Evolutionary conservation across 37 sponge, comb jelly and placozoan species (phyloP).

Genomic region (Spongilla lacustris): DNA sequence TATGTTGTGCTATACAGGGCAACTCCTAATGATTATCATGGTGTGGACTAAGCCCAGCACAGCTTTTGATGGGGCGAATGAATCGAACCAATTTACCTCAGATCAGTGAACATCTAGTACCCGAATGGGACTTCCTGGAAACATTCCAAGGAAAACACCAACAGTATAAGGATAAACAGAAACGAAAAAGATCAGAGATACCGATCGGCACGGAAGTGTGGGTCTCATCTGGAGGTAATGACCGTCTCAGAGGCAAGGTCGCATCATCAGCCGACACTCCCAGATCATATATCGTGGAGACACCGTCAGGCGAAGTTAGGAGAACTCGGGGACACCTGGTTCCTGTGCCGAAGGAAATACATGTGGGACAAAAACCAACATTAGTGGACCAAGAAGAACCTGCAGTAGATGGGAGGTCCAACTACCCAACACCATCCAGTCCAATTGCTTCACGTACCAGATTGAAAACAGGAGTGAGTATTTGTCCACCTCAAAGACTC

Average conservation of each 20-base stretch:
- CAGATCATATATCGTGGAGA: slow-evolving; percentile 27
- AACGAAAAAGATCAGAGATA: background rate
- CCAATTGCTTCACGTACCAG: too few species aligned
- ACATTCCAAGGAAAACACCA: slow-evolving; percentile 11
- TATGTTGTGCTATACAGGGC: slow-evolving; percentile 50
- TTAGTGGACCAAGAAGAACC: too few species aligned
- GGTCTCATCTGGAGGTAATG: slow-evolving; percentile 4
- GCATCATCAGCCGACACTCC: slow-evolving; percentile 14
- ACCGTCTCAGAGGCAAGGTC: slow-evolving; percentile 3
- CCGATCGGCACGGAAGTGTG: slow-evolving; percentile 42
- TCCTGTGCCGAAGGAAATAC: background rate
- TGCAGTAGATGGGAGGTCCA: too few species aligned
- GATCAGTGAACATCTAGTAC: slow-evolving; percentile 17
- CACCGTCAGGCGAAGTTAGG: slow-evolving; percentile 28
- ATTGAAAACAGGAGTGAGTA: too few species aligned
- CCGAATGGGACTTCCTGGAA: slow-evolving; percentile 47
- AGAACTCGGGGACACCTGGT: slow-evolving; percentile 17
- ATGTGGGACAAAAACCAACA: too few species aligned
- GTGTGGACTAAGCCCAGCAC: slow-evolving; percentile 53
- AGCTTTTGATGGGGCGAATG: slow-evolving; percentile 49
- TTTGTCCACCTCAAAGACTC: too few species aligned
- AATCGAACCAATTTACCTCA: slow-evolving; percentile 49
- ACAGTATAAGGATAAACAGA: slow-evolving; percentile 22
- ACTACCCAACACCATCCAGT: too few species aligned
- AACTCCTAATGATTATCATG: slow-evolving; percentile 65